Base-by-base conservation (phyloP, 2,797 vertebrate species). In the Gobio occitaniae region DNA sequence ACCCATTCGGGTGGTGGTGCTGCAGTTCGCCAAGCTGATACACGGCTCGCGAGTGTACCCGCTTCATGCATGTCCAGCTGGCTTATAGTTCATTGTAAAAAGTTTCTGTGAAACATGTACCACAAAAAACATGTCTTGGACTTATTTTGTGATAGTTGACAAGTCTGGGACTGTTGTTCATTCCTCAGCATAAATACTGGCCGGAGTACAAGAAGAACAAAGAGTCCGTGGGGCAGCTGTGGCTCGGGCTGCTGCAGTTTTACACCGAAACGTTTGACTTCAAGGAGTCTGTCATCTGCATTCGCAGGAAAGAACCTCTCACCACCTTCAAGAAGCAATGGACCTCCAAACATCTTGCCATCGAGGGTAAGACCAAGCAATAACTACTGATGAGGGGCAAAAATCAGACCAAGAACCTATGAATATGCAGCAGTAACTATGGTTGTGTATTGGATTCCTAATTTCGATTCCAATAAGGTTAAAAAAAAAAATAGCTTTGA, bases 241-340 rank as follows among this genome's bases (percentile, higher is more conserved):
- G 98, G 98, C 93, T 99, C 25, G 97, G 97, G 84, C 95, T 99
- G 91, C 97, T 99, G 69, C 95, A 96, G 84, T 99, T 98, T 90
- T 99, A 99, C 87, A 98, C 98, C 0, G 97, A 99, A 90, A 96
- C 97, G 82, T 99, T 98, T 91, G 97, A 99, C 95, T 99, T 99
- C 94, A 97, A 96, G 93, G 97, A 99, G 89, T 96, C 98, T 17
- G 97, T 99, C 1, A 95, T 99, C 90, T 97, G 96, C 86, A 96
- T 97, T 89, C 96, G 97, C 84, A 97, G 96, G 88, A 96, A 93
- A 80, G 93, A 87, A 86, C 92, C 96, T 48, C 96, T 99, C 93
- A 98, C 97, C 91, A 98, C 97, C 81, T 99, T 99, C 94, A 97
- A 98, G 93, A 99, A 99, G 90, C 97, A 99, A 86, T 99, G 98